Percentiles rank a stretch among this genome's conserved stretches.
These are phyloP conservation scores for Drosophila merina DNA, from an alignment of 2,888 invertebrate species.

Conservation along the genomic window DNA sequence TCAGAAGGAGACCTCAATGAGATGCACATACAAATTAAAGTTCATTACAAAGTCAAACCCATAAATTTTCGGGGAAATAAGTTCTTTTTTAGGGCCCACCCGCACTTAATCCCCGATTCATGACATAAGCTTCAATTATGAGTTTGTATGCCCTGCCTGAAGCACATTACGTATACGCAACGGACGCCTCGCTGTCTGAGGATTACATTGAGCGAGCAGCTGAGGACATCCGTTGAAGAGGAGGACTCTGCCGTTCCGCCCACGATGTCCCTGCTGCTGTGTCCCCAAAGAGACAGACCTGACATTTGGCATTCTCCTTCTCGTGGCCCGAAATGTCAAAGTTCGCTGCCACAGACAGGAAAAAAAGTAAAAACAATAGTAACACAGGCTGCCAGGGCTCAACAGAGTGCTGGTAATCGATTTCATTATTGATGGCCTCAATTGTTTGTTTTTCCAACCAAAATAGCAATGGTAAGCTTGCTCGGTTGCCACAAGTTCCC, in stretches of 20 bases:
- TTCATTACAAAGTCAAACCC: constrained; percentile 43
- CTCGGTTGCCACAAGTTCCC: constrained; percentile 2
- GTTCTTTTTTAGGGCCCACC: neutral
- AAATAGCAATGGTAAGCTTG: constrained; percentile 16
- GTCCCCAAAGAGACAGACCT: constrained; percentile 19
- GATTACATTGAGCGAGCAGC: constrained; percentile 18
- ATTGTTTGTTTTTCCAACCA: constrained; percentile 31
- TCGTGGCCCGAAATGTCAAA: constrained; percentile 63
- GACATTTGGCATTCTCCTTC: constrained; percentile 62
- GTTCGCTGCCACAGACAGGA: constrained; percentile 43
- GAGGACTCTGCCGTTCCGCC: neutral
- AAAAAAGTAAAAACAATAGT: constrained; percentile 17
- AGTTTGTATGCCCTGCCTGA: constrained; percentile 17
- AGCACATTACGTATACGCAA: constrained; percentile 53
- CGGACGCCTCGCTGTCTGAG: constrained; percentile 64
- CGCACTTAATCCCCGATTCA: constrained; percentile 12
- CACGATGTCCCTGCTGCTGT: constrained; percentile 40
- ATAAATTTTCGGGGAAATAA: constrained; percentile 25
- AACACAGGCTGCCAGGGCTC: constrained; percentile 12
- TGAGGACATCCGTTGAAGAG: constrained; percentile 13
- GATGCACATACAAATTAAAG: constrained; percentile 63
- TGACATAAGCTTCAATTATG: constrained; percentile 47
- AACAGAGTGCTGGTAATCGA: constrained; percentile 24
- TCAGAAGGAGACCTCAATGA: constrained; percentile 16
- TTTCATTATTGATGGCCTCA: constrained; percentile 35